phyloP scores from a whole-genome alignment of 2,113 vertebrate species.

The Tor tambroides region DNA sequence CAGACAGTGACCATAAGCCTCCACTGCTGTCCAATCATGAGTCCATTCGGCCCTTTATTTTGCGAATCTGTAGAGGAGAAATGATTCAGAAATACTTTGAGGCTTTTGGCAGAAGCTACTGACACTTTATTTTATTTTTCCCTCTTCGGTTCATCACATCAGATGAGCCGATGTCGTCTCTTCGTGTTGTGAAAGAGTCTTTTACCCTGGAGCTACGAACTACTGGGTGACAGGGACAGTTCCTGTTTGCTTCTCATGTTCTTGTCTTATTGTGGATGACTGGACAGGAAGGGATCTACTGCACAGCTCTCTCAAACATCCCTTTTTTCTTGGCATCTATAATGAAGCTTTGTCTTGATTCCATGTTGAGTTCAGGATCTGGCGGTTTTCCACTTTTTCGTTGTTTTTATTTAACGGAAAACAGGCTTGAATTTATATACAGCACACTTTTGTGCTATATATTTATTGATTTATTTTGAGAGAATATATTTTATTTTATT shows the following conservation, averaged over 20 bases:
- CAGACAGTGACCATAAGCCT: constrained; percentile 76
- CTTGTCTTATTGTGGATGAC: constrained; percentile 5
- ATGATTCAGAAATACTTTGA: constrained; percentile 5
- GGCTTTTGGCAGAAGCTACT: constrained; percentile 16
- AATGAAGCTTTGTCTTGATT: not conserved
- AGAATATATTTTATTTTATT: constrained; percentile 27
- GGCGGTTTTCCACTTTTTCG: not conserved
- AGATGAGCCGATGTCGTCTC: not conserved
- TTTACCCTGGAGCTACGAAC: constrained; percentile 28
- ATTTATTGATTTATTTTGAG: constrained; percentile 42
- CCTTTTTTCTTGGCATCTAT: not conserved
- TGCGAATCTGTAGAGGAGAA: constrained; percentile 40
- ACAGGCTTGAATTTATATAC: not conserved
- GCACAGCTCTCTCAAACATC: constrained; percentile 11
- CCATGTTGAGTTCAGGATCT: not conserved
- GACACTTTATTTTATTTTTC: constrained; percentile 34
- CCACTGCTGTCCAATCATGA: constrained; percentile 56
- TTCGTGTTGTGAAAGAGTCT: constrained; percentile 24
- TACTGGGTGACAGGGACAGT: constrained; percentile 2
- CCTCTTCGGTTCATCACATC: not conserved
- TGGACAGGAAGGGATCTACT: constrained; percentile 28
- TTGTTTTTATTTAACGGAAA: not conserved
- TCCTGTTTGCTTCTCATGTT: constrained; percentile 24
- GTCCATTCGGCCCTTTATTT: constrained; percentile 51
- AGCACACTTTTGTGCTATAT: not conserved